Base-by-base conservation (phyloP, 1,140 invertebrate species). In the Sinella curviseta region DNA sequence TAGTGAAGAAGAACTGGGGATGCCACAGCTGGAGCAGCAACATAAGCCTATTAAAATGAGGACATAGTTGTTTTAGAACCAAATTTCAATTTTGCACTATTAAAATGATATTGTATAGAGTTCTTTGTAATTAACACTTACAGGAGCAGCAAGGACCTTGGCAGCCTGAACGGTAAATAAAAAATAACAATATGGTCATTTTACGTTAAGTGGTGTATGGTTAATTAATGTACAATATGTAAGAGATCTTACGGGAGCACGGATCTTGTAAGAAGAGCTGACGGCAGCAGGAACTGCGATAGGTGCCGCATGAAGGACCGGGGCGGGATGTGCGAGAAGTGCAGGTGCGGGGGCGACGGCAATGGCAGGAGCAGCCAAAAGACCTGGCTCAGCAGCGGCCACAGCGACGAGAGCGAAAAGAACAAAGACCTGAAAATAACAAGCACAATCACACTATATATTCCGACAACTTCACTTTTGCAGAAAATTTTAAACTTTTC, bases 211-310 rank as follows among this genome's bases (percentile, higher is more conserved):
- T n/a, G n/a, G n/a, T n/a, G n/a, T n/a, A n/a, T n/a, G n/a, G n/a
- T n/a, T n/a, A n/a, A n/a, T n/a, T n/a, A n/a, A n/a, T n/a, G n/a
- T n/a, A n/a, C n/a, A n/a, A n/a, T n/a, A n/a, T n/a, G n/a, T n/a
- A n/a, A n/a, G n/a, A n/a, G n/a, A n/a, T n/a, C n/a, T n/a, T n/a
- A 14, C n/a, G n/a, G 65, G 65, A 70, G 67, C 73, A 36, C 20
- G 57, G 60, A 60, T 76, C 30, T 14, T 33, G 39, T 79, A 60
- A 67, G 74, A 26, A 74, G 54, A 48, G 54, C 26, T 31, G 30
- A 65, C 79, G n/a, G 79, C 73, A 33, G 70, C 36, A 16, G 74
- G 70, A 76, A 60, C 48, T 4, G 78, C 74, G 16, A 79, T 20
- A 57, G 57, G 57, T n/a, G 57, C 57, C 4, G 57, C 12, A 26